A percentile compares a stretch with the other conserved stretches of the same genome.
Evolutionary conservation across 2,113 vertebrate species (phyloP).

Genomic region (Nothobranchius kuhntae): DNA sequence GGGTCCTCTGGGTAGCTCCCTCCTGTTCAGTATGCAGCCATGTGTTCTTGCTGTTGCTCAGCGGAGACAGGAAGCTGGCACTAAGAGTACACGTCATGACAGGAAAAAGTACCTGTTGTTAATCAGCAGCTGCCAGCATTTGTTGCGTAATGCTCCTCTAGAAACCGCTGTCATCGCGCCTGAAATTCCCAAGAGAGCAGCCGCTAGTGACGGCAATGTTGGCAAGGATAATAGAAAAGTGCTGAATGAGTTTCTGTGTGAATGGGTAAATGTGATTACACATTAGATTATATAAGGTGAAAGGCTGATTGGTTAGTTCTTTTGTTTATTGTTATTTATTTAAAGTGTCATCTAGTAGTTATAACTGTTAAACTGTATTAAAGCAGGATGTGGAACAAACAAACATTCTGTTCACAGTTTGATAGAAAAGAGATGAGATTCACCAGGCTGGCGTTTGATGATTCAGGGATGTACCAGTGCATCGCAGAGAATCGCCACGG

Average conservation of each 20-base stretch:
- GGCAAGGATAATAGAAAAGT: no score
- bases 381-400: not conserved
- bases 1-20: no score
- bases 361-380: not conserved
- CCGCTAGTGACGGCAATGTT: not conserved
- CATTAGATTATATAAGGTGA: not conserved
- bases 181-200: constrained; percentile 29
- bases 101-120: no score
- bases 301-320: no score
- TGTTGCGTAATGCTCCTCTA: constrained; percentile 37
- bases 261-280: no score
- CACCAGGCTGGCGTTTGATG: constrained; percentile 81
- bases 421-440: constrained; percentile 85
- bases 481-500: constrained; percentile 91
- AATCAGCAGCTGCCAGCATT: constrained; percentile 17
- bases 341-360: no score
- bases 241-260: not conserved
- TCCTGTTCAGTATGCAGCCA: constrained; percentile 5
- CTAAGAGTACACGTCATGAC: constrained; percentile 5
- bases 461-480: constrained; percentile 97
- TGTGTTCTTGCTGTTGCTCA: constrained; percentile 25
- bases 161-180: constrained; percentile 43
- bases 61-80: constrained; percentile 48
- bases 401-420: constrained; percentile 69
- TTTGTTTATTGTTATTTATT: no score